Conservation (phyloP, 2,888 invertebrate genomes). For the Liposcelis brunnea region DNA sequence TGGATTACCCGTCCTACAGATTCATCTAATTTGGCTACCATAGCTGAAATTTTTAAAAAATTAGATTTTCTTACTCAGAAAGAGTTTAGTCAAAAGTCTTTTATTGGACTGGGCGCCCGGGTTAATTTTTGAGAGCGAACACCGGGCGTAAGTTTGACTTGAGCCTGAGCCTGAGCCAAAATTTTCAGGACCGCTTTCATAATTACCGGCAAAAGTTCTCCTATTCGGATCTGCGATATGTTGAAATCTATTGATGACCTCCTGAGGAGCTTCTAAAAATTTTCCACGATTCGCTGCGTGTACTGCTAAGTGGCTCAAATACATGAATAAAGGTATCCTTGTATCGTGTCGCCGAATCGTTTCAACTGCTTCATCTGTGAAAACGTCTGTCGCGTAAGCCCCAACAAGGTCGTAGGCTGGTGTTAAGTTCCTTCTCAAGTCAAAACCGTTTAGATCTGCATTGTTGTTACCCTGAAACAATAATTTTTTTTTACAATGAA, state of each 20-base stretch:
- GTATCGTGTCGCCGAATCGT: slow-evolving; percentile 26
- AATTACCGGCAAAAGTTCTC: slow-evolving; percentile 52
- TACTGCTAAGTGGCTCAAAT: slow-evolving; percentile 34
- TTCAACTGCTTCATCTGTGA: slow-evolving; percentile 28
- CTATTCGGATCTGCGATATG: slow-evolving; percentile 50
- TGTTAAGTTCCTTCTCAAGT: slow-evolving; percentile 26
- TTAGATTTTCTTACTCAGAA: background rate
- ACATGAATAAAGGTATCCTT: slow-evolving; percentile 31
- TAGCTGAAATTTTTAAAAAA: slow-evolving; percentile 29
- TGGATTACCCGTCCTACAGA: slow-evolving; percentile 39
- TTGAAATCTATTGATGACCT: slow-evolving; percentile 45
- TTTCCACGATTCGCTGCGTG: slow-evolving; percentile 30
- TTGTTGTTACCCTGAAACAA: slow-evolving; percentile 16
- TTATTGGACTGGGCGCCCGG: background rate
- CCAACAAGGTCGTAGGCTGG: slow-evolving; percentile 24
- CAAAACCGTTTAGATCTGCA: slow-evolving; percentile 24
- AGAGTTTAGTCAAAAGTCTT: background rate
- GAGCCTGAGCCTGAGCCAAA: too few relatives aligned
- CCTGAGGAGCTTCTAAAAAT: slow-evolving; percentile 34
- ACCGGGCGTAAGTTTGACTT: too few relatives aligned
- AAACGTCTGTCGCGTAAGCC: slow-evolving; percentile 30
- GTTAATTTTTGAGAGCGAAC: too few relatives aligned
- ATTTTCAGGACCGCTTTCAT: too few relatives aligned
- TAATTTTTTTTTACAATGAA: background rate
- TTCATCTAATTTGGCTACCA: slow-evolving; percentile 43